Evolutionary conservation across 1,140 invertebrate species (phyloP), one percentile per base, ranked within the genome.

Genomic region (Temnothorax curvispinosus): DNA sequence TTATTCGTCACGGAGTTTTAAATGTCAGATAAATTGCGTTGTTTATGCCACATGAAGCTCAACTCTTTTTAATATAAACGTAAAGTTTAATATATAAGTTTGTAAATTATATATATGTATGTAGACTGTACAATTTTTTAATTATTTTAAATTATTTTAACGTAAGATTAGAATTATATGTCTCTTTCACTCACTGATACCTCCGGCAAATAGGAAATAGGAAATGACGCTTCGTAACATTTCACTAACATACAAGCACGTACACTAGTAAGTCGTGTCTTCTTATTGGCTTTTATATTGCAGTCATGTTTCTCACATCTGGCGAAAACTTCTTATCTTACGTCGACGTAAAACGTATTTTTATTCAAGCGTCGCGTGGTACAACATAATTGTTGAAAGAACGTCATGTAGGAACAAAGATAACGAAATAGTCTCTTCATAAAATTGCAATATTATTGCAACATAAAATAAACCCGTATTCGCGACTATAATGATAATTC

Each of bases 241-340:
- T 38, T 90, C 87, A 4, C 38, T 58, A 38, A 18, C 47, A 54
- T 65, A 44, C 35, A 52, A 27, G 32, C 47, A 38, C 47, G 44
- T 65, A 27, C 18, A 41, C 35, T 65, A 65, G 35, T 41, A 65
- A 65, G 64, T 80, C 38, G 15, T 13, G 80, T 67, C 35, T 15
- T n/a, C 9, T n/a, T 18, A 71, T 27, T 56, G 8, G 78, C 89
- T 85, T 89, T 90, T 90, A 90, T 90, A 90, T 41, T 56, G 47
- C 27, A 89, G 47, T 60, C 52, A 52, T 15, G 69, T 52, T 89
- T 38, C 56, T 76, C 69, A 56, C 82, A 86, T 89, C 84, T 56
- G 65, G 41, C 60, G 38, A 75, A 78, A 89, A 86, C 67, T 80
- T 60, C 87, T 89, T 89, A 89, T 89, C 87, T 75, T 15, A 67